Evolutionary conservation across 2,797 vertebrate species (phyloP).

Genomic region (Enteromius paludinosus): DNA sequence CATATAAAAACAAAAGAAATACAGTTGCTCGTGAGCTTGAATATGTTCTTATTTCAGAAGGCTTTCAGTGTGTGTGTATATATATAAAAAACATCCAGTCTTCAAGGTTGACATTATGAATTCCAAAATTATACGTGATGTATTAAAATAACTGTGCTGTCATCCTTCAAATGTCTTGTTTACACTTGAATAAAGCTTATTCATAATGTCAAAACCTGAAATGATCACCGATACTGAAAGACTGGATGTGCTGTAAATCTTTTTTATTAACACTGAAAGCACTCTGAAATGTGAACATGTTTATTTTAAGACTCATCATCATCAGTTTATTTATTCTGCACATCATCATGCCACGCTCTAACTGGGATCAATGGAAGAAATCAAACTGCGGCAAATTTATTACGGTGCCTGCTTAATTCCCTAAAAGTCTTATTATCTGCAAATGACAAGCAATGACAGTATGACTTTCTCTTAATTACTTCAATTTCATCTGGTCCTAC

Average conservation of each 20-base stretch:
- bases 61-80: neutral
- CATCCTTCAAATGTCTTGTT: neutral
- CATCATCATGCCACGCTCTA: neutral
- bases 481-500: neutral
- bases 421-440: neutral
- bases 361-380: constrained; percentile 14
- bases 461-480: neutral
- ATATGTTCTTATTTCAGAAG: neutral
- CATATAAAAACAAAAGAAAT: neutral
- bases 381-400: neutral
- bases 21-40: neutral
- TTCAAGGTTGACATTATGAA: neutral
- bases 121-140: neutral
- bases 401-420: neutral
- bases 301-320: constrained; percentile 23
- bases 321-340: constrained; percentile 15
- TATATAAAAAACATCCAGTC: neutral
- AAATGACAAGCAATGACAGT: constrained; percentile 22
- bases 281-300: constrained; percentile 15
- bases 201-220: neutral
- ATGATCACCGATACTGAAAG: neutral
- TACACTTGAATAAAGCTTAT: neutral
- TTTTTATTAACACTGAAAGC: constrained; percentile 11
- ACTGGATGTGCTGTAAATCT: neutral
- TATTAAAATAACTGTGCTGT: neutral